These are phyloP conservation scores for Rattus norvegicus DNA, from an alignment of 2,113 vertebrate species.

Conservation along the genomic window DNA sequence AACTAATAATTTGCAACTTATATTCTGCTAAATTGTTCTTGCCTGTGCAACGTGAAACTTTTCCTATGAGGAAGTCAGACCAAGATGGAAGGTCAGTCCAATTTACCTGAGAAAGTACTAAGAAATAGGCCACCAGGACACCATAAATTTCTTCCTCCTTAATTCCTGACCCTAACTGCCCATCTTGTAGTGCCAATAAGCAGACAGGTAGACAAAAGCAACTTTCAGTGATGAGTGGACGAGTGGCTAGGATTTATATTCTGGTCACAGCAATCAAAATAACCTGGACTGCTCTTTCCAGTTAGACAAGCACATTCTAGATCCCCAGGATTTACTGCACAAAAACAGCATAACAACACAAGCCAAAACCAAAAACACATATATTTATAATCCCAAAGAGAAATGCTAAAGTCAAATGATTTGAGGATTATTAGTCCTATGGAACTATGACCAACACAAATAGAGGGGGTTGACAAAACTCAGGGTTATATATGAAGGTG, in stretches of 20 bases:
- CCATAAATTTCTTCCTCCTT: slow-evolving; percentile 59
- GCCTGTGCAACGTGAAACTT: slow-evolving; percentile 64
- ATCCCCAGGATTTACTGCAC: slow-evolving; percentile 57
- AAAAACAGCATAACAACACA: slow-evolving; percentile 47
- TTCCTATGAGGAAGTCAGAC: slow-evolving; percentile 60
- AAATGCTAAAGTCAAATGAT: slow-evolving; percentile 55
- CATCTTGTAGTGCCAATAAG: slow-evolving; percentile 38
- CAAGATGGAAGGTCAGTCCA: slow-evolving; percentile 70
- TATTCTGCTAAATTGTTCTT: slow-evolving; percentile 67
- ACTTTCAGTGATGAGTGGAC: slow-evolving; percentile 43
- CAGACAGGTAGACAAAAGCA: slow-evolving; percentile 47
- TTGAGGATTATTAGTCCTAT: slow-evolving; percentile 50
- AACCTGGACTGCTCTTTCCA: not conserved
- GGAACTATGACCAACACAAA: slow-evolving; percentile 48
- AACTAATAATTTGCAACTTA: slow-evolving; percentile 69
- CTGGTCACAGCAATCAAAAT: slow-evolving; percentile 29
- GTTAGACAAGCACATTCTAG: slow-evolving; percentile 44
- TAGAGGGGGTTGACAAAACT: slow-evolving; percentile 27
- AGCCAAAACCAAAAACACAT: slow-evolving; percentile 44
- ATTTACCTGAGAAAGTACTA: slow-evolving; percentile 66
- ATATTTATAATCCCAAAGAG: slow-evolving; percentile 54
- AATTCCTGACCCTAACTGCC: slow-evolving; percentile 59
- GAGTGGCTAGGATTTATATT: slow-evolving; percentile 40
- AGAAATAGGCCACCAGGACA: slow-evolving; percentile 52
- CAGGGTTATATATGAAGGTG: not conserved